Base-by-base conservation (phyloP, 2,113 vertebrate species). In the Cacatua alba region DNA sequence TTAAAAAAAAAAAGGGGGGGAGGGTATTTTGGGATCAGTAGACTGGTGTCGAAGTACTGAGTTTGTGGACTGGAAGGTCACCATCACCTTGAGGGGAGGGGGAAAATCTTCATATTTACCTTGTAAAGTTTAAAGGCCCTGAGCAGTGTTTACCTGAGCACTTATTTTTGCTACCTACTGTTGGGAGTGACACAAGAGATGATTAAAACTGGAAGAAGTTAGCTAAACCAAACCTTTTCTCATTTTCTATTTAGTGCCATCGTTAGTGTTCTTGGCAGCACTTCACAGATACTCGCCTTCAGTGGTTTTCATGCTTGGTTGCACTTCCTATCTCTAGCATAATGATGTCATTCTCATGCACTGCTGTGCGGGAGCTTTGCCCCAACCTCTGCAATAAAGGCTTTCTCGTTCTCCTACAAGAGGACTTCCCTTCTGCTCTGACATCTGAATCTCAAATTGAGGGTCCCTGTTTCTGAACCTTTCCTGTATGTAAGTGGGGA, bases 251-350 rank as follows among this genome's bases (percentile, higher is more conserved):
- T 86, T 55, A 78, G 69, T 5, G 6, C 55, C 4, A 21, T 90
- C 14, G 33, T 86, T 94, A 71, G 33, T 4, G 17, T 78, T 91
- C 65, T 78, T 95, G 92, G 88, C 93, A 94, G 81, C 14, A 21
- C 91, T 92, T 94, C 83, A 86, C 29, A 94, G 65, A 46, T 14
- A 1, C 0, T 68, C 19, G 37, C 48, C 92, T 93, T 82, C 69
- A 1, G 52, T 90, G 94, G 46, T 33, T 94, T 88, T 93, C 70
- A 35, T 41, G 69, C 86, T 81, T 90, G 60, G 69, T 82, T 93
- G 86, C 55, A 52, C 60, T 94, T 96, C 92, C 95, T 94, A 86
- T 94, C 94, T 94, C 39, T 94, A 77, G 59, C 68, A 35, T 43
- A 74, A 49, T 90, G 84, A 92, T 85, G 86, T 92, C 93, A 94